A percentile compares a stretch with the other conserved stretches of the same genome.
These are phyloP conservation scores for Tupiocoris notatus DNA, from an alignment of 2,888 invertebrate genomes.

Conservation along the genomic window DNA sequence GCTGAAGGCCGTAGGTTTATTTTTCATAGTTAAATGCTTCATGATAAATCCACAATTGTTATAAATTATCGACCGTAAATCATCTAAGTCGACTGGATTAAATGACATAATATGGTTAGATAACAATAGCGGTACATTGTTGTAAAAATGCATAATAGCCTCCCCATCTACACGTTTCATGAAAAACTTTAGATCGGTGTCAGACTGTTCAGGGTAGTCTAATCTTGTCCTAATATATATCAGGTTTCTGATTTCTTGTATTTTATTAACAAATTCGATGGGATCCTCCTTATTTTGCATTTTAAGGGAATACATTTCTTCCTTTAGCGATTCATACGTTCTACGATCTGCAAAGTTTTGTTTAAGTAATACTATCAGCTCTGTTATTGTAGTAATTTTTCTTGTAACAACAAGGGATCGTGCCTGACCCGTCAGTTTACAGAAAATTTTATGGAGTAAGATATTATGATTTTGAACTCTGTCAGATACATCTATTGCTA, in stretches of 20 bases:
- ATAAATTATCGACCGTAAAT: neutral
- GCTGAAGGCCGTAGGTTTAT: too few species aligned
- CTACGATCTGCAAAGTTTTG: neutral
- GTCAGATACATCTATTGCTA: too few species aligned
- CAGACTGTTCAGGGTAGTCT: too few species aligned
- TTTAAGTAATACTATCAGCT: too few species aligned
- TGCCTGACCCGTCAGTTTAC: too few species aligned
- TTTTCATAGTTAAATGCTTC: too few species aligned
- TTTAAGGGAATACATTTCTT: neutral
- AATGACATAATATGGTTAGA: conserved; percentile 8
- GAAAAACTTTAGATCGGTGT: neutral
- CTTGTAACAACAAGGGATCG: too few species aligned
- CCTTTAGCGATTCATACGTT: neutral
- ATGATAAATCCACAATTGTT: conserved; percentile 2
- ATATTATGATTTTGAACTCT: too few species aligned
- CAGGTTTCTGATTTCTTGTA: too few species aligned
- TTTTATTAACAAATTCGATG: neutral
- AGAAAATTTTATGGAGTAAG: too few species aligned
- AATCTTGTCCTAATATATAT: too few species aligned
- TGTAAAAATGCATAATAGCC: neutral
- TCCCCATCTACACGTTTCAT: neutral
- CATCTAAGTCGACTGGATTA: neutral
- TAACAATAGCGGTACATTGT: neutral
- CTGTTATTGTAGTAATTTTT: too few species aligned
- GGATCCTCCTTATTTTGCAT: neutral